Conservation (phyloP, 2,113 vertebrate genomes). For the Aspiorhynchus laticeps region DNA sequence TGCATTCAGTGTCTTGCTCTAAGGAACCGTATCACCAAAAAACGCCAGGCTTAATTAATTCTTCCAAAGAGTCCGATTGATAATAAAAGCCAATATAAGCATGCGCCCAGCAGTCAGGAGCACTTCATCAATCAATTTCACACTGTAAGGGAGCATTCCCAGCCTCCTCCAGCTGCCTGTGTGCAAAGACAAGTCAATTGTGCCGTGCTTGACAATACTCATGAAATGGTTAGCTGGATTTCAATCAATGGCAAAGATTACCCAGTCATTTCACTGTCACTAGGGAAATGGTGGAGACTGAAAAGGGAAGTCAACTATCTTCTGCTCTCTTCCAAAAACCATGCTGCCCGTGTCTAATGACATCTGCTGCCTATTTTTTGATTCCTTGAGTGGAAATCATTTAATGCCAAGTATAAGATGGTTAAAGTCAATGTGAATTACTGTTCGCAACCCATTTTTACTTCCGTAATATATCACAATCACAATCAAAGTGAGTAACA, state of each 20-base stretch:
- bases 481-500: not conserved
- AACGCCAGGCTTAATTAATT: constrained; percentile 43
- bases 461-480: not conserved
- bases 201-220: constrained; percentile 57
- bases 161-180: constrained; percentile 27
- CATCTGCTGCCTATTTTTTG: not conserved
- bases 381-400: not conserved
- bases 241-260: constrained; percentile 59
- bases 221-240: constrained; percentile 60
- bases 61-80: constrained; percentile 34
- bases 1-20: constrained; percentile 1
- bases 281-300: constrained; percentile 22
- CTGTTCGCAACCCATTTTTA: not conserved
- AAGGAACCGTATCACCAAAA: constrained; percentile 30
- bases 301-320: not conserved
- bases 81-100: constrained; percentile 58
- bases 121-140: constrained; percentile 57
- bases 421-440: constrained; percentile 11
- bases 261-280: constrained; percentile 51
- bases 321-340: not conserved
- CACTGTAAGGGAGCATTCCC: constrained; percentile 40
- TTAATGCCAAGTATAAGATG: not conserved
- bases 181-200: constrained; percentile 55
- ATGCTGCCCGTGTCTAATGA: not conserved
- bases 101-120: constrained; percentile 38